These are phyloP conservation scores for Tiaroga cobitis DNA, from an alignment of 2,797 vertebrate species.

Conservation along the genomic window DNA sequence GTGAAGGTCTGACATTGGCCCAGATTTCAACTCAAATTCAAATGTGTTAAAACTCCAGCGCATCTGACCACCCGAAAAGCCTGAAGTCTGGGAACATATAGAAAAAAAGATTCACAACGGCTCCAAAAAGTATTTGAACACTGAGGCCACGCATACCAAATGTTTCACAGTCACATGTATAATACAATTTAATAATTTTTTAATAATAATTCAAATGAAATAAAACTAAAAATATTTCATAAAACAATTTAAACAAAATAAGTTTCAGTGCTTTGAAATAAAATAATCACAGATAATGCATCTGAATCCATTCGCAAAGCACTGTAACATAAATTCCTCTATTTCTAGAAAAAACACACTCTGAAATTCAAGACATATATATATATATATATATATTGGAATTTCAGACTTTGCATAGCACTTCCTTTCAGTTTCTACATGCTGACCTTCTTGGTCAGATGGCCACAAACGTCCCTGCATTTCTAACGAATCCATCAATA, in stretches of 20 bases:
- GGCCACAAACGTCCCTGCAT: neutral
- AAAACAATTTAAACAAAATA: neutral
- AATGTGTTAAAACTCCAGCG: neutral
- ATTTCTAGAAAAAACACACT: neutral
- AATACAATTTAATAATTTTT: neutral
- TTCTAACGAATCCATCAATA: neutral
- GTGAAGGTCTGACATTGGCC: neutral
- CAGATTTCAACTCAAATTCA: neutral
- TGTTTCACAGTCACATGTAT: neutral
- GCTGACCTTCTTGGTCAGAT: neutral
- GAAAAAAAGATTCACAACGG: neutral
- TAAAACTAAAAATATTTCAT: neutral
- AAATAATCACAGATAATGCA: neutral
- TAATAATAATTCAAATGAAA: neutral
- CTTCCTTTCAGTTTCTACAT: constrained; percentile 6
- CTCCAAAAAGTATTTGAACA: neutral
- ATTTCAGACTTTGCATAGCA: neutral
- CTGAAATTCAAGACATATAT: neutral
- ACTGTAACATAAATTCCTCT: neutral
- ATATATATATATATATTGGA: neutral
- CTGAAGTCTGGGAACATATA: neutral
- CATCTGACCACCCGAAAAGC: neutral
- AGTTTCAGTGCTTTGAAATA: neutral
- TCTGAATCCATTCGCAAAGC: neutral
- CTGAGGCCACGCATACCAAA: neutral